A percentile compares a stretch with the other conserved stretches of the same genome.
Conservation (phyloP, 2,888 invertebrate species). For the Apamea sordens region DNA sequence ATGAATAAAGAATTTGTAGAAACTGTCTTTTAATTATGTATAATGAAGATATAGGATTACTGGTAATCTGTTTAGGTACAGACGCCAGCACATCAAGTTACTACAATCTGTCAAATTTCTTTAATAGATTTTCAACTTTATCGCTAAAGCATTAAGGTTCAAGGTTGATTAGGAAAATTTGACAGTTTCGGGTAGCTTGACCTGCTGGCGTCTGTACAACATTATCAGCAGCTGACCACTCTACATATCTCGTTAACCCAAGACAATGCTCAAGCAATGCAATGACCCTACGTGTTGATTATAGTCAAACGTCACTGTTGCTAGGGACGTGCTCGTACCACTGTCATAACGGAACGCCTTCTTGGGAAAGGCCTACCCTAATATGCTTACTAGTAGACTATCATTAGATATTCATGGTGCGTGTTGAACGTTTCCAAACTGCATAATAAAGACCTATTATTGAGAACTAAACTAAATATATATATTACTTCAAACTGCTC, state of each 20-base stretch:
- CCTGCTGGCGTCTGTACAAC: too few relatives aligned
- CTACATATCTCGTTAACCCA: too few relatives aligned
- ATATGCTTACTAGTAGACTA: constrained; percentile 18
- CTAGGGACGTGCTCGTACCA: background rate
- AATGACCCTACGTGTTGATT: background rate
- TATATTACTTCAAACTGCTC: background rate
- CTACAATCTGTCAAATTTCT: too few relatives aligned
- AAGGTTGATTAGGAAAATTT: too few relatives aligned
- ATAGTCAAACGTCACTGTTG: background rate
- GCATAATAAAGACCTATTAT: constrained; percentile 9
- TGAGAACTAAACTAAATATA: background rate
- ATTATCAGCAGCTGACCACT: too few relatives aligned
- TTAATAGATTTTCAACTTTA: too few relatives aligned
- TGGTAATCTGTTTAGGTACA: background rate
- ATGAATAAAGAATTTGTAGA: background rate
- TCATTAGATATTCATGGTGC: constrained; percentile 35
- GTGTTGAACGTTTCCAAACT: constrained; percentile 19
- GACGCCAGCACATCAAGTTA: too few relatives aligned
- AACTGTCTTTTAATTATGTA: background rate
- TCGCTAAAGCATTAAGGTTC: too few relatives aligned
- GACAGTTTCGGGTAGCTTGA: too few relatives aligned
- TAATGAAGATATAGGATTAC: background rate
- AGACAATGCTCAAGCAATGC: background rate
- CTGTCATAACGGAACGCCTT: constrained; percentile 1
- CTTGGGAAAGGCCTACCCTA: constrained; percentile 21